Base-by-base conservation (phyloP, 2,797 vertebrate species). In the Pangasius sanitwongsei region DNA sequence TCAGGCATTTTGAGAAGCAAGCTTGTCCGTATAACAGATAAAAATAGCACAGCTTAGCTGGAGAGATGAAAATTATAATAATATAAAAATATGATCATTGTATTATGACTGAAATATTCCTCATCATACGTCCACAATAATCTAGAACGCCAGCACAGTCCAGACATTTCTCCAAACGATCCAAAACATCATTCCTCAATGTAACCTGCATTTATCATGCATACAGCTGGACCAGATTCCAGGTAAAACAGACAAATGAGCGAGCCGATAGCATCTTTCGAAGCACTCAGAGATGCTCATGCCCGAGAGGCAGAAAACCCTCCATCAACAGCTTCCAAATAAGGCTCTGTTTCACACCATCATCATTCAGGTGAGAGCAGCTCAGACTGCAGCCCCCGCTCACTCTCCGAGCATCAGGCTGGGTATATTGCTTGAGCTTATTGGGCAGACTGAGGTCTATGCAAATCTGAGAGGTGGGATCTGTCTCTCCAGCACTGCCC, bases 1-100 rank as follows among this genome's bases (percentile, higher is more conserved):
- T 99, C 98, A 95, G 98, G 98, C 98, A 99, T 99, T 97, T 98
- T 99, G 96, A 93, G 91, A 95, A 95, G 92, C 92, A 78, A 92
- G 86, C 70, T 82, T 80, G n/a, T 92, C 87, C 87, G 55, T 78
- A 83, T 86, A 89, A 59, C 41, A 89, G 81, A 85, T 87, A 80
- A 91, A 44, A 90, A 90, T 50, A 81, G 44, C 83, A 85, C 90
- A 63, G 28, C 86, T 77, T 59, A 57, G n/a, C 78, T 84, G 80
- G 12, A 70, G 48, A 87, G n/a, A 77, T 55, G 89, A 41, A 59
- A 87, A 84, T 37, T 25, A 23, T 20, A 81, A 67, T 7, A 63
- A 34, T 25, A 55, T 37, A 20, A 67, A 63, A 78, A 67, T 59
- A 37, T 28, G 8, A 82, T 83, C 53, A 87, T 67, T 0, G 25